These are phyloP conservation scores for Ylistrum balloti DNA, from an alignment of 1,140 invertebrate species.

Conservation along the genomic window DNA sequence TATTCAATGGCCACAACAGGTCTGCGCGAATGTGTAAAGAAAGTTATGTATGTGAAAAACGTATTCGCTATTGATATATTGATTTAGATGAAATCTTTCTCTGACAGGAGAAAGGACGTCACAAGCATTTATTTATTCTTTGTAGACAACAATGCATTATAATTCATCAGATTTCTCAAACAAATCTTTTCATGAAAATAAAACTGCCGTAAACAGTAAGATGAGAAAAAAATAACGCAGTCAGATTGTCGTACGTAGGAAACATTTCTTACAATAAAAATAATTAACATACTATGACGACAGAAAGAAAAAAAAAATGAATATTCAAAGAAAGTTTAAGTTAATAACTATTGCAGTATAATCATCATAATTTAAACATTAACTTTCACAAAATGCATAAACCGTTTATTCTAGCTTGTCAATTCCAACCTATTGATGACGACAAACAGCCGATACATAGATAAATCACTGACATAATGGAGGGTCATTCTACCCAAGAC, in stretches of 20 bases:
- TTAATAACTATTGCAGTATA: slow-evolving; percentile 6
- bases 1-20: background rate
- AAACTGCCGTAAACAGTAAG: background rate
- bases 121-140: background rate
- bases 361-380: slow-evolving; percentile 35
- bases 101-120: background rate
- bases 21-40: background rate
- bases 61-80: background rate
- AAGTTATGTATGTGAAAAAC: background rate
- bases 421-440: slow-evolving; percentile 6
- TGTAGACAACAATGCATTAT: background rate
- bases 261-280: slow-evolving; percentile 40
- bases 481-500: background rate
- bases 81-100: background rate
- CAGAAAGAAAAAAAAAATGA: background rate
- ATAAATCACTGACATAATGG: slow-evolving; percentile 1
- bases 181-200: background rate
- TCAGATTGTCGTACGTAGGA: background rate
- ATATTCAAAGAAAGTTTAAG: background rate
- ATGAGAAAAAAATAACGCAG: background rate
- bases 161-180: background rate
- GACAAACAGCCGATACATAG: background rate
- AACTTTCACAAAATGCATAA: background rate
- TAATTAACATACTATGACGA: slow-evolving; percentile 7
- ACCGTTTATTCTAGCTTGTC: slow-evolving; percentile 1